Conservation (phyloP, 2,797 vertebrate species). For the Linurgus olivaceus region DNA sequence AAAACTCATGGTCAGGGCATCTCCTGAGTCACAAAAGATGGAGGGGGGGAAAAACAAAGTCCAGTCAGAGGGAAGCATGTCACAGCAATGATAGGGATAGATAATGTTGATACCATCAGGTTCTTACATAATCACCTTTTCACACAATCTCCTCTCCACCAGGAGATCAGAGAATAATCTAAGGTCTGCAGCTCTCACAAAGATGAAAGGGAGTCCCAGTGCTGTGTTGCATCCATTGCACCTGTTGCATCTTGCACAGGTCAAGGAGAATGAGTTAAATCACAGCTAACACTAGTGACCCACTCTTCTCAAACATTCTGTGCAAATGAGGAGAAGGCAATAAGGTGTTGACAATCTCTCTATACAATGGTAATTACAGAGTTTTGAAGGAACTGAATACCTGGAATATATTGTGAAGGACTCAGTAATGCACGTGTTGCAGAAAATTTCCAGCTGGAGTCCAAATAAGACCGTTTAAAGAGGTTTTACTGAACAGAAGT, state of each 20-base stretch:
- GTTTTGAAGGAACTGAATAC: not conserved
- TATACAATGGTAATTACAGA: not conserved
- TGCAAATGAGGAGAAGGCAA: not conserved
- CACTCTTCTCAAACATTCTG: not conserved
- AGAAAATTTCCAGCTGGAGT: constrained; percentile 20
- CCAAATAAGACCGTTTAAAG: not conserved
- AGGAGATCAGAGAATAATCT: not conserved
- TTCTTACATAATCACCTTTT: not conserved
- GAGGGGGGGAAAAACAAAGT: not conserved
- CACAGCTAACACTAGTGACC: not conserved
- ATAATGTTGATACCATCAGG: not conserved
- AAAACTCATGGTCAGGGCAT: not conserved
- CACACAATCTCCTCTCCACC: not conserved
- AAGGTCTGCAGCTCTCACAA: not conserved
- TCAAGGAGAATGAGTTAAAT: not conserved
- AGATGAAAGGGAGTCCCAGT: not conserved
- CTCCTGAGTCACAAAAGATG: not conserved
- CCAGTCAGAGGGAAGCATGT: not conserved
- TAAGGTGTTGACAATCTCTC: not conserved
- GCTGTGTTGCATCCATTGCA: not conserved
- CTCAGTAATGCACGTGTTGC: not conserved
- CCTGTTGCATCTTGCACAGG: not conserved
- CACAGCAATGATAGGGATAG: not conserved
- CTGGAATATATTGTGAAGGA: not conserved
- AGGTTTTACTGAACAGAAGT: constrained; percentile 12